Evolutionary conservation across 1,140 invertebrate species (phyloP), one percentile per base, ranked within the genome.

Genomic region (Atta colombica): DNA sequence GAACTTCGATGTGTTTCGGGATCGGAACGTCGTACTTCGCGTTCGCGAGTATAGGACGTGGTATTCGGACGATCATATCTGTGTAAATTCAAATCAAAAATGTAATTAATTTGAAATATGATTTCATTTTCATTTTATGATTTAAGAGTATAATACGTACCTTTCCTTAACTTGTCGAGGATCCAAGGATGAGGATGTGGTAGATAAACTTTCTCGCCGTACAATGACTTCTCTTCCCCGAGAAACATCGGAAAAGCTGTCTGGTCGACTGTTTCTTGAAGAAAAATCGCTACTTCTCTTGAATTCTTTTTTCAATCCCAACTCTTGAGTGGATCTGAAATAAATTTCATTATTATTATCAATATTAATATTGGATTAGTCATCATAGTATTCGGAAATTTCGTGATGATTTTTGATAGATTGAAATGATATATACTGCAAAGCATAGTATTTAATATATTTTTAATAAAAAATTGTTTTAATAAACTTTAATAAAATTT

Each of bases 81-180:
- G 25, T 74, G 74, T 77, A 89, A 85, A 87, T 14, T 69, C 25
- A 49, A 71, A 86, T 53, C 55, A 60, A 88, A 0, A 80, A 25
- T 45, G n/a, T 51, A 51, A 74, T 45, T 45, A 87, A 72, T 45
- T 65, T 49, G 12, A 75, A 3, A 18, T 63, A 16, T 2, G 2
- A 8, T 0, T 28, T 53, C 7, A 25, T n/a, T 78, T 0, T 55
- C 18, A 51, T 3, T 69, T 49, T 31, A 65, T 2, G 3, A 63
- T 21, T 39, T 21, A 6, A 39, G 12, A 35, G 51, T 45, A 45
- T 10, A 63, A 28, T n/a, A 90, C 55, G 51, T 78, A 94, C 94
- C 93, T 94, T 65, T 95, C 95, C 88, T 95, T 95, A 21, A 94
- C 93, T 88, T 94, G 94, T 63, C 95, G 93, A 21, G 95, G 93